These are phyloP conservation scores for Seladonia tumulorum DNA, from an alignment of 2,888 invertebrate species.

Conservation along the genomic window DNA sequence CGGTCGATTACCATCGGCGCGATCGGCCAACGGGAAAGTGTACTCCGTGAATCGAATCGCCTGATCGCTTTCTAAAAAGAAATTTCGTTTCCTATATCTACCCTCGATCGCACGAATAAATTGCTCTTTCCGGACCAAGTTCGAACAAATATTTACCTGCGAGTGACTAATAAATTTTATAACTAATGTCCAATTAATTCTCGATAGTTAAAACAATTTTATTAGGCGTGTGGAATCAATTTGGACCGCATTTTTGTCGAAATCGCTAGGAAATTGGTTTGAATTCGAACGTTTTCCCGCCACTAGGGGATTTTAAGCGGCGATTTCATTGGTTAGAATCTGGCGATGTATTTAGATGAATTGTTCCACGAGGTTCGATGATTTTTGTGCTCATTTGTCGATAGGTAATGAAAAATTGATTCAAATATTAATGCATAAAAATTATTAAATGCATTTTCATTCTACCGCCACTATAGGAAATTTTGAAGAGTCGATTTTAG, in stretches of 20 bases:
- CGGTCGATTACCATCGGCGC: conserved; percentile 62
- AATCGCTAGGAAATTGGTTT: not conserved
- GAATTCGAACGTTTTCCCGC: not conserved
- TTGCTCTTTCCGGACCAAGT: not conserved
- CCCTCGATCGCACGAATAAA: not conserved
- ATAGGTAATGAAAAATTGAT: not conserved
- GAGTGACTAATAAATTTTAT: not conserved
- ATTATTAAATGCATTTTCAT: not conserved
- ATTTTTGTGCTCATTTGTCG: not conserved
- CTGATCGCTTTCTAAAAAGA: conserved; percentile 59
- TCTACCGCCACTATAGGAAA: not conserved
- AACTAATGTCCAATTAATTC: not conserved
- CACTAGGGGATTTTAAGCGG: not conserved
- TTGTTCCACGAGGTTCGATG: not conserved
- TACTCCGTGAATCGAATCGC: conserved; percentile 60
- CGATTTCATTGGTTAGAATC: not conserved
- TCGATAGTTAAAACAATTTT: not conserved
- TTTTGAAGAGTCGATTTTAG: not conserved
- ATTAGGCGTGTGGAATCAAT: not conserved
- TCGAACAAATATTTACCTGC: not conserved
- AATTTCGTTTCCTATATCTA: conserved; percentile 32
- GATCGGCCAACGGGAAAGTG: conserved; percentile 51
- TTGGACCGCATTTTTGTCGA: not conserved
- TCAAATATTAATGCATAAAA: not conserved
- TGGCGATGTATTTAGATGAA: not conserved